Base-by-base conservation (phyloP, 2,888 invertebrate species). In the Scelioninae gen. 1 region DNA sequence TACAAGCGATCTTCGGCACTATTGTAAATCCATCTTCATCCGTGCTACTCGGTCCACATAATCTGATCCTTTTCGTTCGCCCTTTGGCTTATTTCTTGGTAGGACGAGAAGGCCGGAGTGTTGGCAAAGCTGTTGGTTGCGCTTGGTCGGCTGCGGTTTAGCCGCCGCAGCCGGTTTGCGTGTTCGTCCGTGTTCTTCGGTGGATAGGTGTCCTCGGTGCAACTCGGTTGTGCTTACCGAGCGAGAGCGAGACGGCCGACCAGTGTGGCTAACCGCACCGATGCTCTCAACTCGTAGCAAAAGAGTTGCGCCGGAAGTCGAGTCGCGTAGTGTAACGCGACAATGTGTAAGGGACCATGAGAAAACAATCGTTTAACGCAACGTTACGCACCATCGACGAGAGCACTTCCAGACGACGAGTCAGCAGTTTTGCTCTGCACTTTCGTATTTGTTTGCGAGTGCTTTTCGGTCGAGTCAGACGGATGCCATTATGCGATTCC, bases 131-230 rank as follows among this genome's bases (percentile, higher is more conserved):
- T 83, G 79, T 80, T 69, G 72, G 80, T 83, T 79, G 79, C 83
- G 83, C 79, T 79, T 72, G 79, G 91, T 90, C 90, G 89, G 90
- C 89, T 89, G 89, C 87, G 90, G 89, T 86, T 88, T 88, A 88
- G 89, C 88, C 91, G 91, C 91, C 91, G 89, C 91, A 91, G 87
- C 88, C 91, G 89, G 88, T 78, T 79, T 81, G 74, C 80, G 80
- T 69, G 77, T 69, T 74, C 79, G 78, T 62, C 58, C 84, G 84
- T 86, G 85, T 87, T 85, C 85, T 84, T 85, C 86, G 88, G 90
- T 87, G 86, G 88, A 91, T 90, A 90, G 88, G 89, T 90, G 90
- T 91, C 90, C 90, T 90, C 90, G 88, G 88, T 87, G 87, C 86
- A 85, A 86, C 88, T 88, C 89, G 83, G 62, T 23, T 76, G 58